Percentiles rank a stretch among this genome's conserved stretches.
phyloP scores from a whole-genome alignment of 2,888 invertebrate genomes.

The Thymelicus lineola region DNA sequence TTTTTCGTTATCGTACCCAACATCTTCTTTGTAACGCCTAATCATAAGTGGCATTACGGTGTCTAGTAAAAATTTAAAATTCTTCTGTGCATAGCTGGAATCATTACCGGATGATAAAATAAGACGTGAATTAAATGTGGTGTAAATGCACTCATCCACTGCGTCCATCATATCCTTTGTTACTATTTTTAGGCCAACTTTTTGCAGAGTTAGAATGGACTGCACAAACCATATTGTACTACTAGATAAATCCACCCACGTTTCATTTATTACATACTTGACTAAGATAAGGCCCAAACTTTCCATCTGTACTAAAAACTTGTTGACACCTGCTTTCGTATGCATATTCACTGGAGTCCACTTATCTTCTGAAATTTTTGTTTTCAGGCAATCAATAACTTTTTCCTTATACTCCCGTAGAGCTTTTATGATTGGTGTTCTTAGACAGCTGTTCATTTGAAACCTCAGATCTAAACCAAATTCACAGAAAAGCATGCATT shows the following conservation, averaged over 20 bases:
- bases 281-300: constrained; percentile 89
- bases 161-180: constrained; percentile 90
- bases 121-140: constrained; percentile 91
- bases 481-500: constrained; percentile 86
- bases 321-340: constrained; percentile 88
- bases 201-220: constrained; percentile 89
- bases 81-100: constrained; percentile 84
- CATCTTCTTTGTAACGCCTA: constrained; percentile 85
- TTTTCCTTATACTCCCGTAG: constrained; percentile 92
- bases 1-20: constrained; percentile 85
- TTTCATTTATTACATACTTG: constrained; percentile 86
- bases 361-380: constrained; percentile 91
- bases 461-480: constrained; percentile 96
- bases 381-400: constrained; percentile 92
- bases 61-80: constrained; percentile 89
- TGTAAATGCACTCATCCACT: constrained; percentile 89
- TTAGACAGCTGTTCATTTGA: constrained; percentile 94
- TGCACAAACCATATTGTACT: constrained; percentile 93
- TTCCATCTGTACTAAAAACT: constrained; percentile 89
- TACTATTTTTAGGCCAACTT: constrained; percentile 90
- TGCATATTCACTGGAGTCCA: constrained; percentile 94
- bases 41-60: constrained; percentile 87
- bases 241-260: constrained; percentile 90
- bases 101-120: constrained; percentile 79
- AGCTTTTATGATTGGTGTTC: constrained; percentile 90